These are phyloP conservation scores for Clarias pachynema DNA, from an alignment of 2,797 vertebrate species.

Conservation along the genomic window DNA sequence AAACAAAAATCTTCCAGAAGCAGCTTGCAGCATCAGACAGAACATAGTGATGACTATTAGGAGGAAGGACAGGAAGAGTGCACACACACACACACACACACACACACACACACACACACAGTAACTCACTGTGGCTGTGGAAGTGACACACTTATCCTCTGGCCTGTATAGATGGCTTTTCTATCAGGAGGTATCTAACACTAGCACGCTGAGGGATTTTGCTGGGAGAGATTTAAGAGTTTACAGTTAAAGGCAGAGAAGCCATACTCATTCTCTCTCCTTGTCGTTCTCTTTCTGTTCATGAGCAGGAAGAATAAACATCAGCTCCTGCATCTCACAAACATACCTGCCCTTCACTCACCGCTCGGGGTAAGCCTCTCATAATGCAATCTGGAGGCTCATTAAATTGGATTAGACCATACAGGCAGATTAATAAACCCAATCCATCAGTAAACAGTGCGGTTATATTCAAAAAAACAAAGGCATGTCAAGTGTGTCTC, in stretches of 20 bases:
- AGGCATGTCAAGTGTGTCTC: constrained; percentile 47
- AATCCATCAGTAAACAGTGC: constrained; percentile 74
- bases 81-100: constrained; percentile 1
- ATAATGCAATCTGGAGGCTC: constrained; percentile 84
- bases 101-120: constrained; percentile 10
- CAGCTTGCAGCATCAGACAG: constrained; percentile 39
- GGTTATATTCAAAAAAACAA: constrained; percentile 50
- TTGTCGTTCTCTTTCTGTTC: constrained; percentile 17
- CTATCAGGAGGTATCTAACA: constrained; percentile 30
- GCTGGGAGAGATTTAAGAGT: constrained; percentile 27
- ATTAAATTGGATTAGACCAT: constrained; percentile 85
- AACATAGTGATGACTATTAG: constrained; percentile 78
- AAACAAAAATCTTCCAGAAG: constrained; percentile 2
- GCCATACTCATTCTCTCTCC: background rate
- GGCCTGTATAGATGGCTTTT: constrained; percentile 38
- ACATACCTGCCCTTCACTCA: constrained; percentile 70
- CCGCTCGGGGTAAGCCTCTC: constrained; percentile 67
- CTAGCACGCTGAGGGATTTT: constrained; percentile 27
- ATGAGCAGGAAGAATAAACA: constrained; percentile 59
- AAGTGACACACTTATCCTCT: constrained; percentile 35
- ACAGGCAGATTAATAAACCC: constrained; percentile 83
- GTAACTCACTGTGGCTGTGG: constrained; percentile 35
- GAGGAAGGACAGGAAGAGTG: constrained; percentile 74
- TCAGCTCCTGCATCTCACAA: constrained; percentile 78
- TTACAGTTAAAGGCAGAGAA: constrained; percentile 32